These are phyloP conservation scores for Parapsyche elsis DNA, from an alignment of 1,140 invertebrate species.

Conservation along the genomic window DNA sequence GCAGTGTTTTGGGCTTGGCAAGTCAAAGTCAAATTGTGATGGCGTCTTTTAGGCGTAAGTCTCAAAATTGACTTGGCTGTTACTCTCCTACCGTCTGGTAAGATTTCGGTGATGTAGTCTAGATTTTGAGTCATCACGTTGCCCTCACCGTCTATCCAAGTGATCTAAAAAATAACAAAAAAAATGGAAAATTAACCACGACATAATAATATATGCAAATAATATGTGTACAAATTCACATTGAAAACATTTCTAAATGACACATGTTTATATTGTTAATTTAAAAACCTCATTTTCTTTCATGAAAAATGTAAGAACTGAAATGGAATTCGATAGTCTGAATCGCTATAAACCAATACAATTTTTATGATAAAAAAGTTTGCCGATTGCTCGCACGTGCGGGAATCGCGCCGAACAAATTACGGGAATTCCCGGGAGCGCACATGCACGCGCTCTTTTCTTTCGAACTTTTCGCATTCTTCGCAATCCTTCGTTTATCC, in stretches of 20 bases:
- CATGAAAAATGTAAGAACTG: too few relatives aligned
- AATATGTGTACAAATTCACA: too few relatives aligned
- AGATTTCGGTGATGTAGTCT: conserved; percentile 70
- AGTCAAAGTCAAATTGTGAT: conserved; percentile 82
- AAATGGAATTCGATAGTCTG: too few relatives aligned
- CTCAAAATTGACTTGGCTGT: conserved; percentile 78
- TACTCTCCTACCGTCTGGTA: conserved; percentile 74
- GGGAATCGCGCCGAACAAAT: neutral
- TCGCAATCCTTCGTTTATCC: too few relatives aligned
- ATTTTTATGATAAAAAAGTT: neutral
- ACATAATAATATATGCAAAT: too few relatives aligned
- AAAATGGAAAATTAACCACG: neutral
- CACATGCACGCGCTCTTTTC: neutral
- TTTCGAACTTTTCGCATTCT: neutral
- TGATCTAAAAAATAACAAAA: conserved; percentile 77
- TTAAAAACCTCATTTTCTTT: too few relatives aligned
- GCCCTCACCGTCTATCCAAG: conserved; percentile 80
- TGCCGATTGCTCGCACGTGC: conserved; percentile 3
- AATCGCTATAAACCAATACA: too few relatives aligned
- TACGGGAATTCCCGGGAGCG: conserved; percentile 26
- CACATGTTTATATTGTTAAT: too few relatives aligned
- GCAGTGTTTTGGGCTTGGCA: conserved; percentile 82
- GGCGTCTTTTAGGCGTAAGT: conserved; percentile 78
- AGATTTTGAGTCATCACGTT: conserved; percentile 74
- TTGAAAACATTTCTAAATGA: too few relatives aligned